Evolutionary conservation across 2,888 invertebrate species (phyloP).

Genomic region (Chloroclystis v-ata): DNA sequence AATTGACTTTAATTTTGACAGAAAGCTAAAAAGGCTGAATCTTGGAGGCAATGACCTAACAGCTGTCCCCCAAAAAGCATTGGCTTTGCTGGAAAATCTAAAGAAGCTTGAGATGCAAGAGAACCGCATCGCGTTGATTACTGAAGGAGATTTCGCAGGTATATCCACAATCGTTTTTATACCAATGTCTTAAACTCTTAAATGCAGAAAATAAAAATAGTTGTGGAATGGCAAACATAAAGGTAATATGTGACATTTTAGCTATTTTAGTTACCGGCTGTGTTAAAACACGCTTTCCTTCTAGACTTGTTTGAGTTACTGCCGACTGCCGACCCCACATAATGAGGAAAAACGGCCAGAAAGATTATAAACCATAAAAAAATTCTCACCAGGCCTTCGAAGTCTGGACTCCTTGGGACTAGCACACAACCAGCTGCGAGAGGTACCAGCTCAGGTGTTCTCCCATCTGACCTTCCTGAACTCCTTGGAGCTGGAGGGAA

Average conservation of each 20-base stretch:
- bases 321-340: no score
- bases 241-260: no score
- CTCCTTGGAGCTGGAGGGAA: constrained; percentile 92
- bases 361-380: no score
- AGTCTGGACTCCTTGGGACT: constrained; percentile 90
- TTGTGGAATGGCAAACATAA: no score
- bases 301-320: no score
- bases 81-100: constrained; percentile 87
- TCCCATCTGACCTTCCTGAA: constrained; percentile 88
- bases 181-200: no score
- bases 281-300: no score
- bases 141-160: constrained; percentile 93
- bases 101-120: constrained; percentile 94
- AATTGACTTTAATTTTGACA: constrained; percentile 41
- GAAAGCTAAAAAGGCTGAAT: constrained; percentile 89
- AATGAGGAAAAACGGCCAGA: no score
- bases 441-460: constrained; percentile 89
- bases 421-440: constrained; percentile 89
- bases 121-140: constrained; percentile 86
- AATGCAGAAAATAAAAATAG: no score
- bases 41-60: constrained; percentile 90
- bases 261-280: no score
- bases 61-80: constrained; percentile 86
- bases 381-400: constrained; percentile 79
- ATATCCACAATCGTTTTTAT: constrained; percentile 19